Base-by-base conservation (phyloP, 2,113 vertebrate genomes). In the Microcebus ravelobensis region DNA sequence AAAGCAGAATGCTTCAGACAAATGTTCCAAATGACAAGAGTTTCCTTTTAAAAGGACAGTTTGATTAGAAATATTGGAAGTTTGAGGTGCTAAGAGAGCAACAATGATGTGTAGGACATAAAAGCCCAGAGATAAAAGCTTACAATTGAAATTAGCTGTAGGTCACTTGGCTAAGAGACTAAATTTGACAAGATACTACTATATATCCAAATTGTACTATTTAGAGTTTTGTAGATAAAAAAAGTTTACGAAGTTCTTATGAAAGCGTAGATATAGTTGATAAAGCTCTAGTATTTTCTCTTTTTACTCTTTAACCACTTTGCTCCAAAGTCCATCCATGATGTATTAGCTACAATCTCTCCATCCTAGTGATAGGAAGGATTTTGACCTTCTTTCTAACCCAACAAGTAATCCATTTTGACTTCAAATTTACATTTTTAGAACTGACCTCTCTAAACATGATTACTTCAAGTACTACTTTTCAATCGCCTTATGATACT, bases 401-500 rank as follows among this genome's bases (percentile, higher is more conserved):
- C 88, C 21, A 36, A 79, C 71, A 82, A 82, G 17, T 74, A 79
- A 81, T 81, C n/a, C 3, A 93, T 27, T 83, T 95, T 89, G 65
- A 86, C 21, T 95, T 95, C 74, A 94, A 45, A 92, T 90, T 61
- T 95, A 39, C 23, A 80, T 83, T 93, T 91, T 92, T 90, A 96
- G 59, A 96, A 87, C 15, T 93, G 83, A 87, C 67, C 67, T 79
- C 80, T 97, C 31, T 87, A 79, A 86, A 79, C 17, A 63, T 63
- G 79, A 85, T 59, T 90, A 67, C 65, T 94, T 90, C 85, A 90
- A 81, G 31, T 90, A 65, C 45, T 85, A 92, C 61, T 94, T 97
- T 96, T 96, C 80, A 94, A 34, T 70, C 95, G 91, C 73, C 36
- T 95, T 94, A 86, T 96, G 82, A 87, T 97, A 88, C 77, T 91